Conservation (phyloP, 2,797 vertebrate species). For the Oreonectes daqikongensis region DNA sequence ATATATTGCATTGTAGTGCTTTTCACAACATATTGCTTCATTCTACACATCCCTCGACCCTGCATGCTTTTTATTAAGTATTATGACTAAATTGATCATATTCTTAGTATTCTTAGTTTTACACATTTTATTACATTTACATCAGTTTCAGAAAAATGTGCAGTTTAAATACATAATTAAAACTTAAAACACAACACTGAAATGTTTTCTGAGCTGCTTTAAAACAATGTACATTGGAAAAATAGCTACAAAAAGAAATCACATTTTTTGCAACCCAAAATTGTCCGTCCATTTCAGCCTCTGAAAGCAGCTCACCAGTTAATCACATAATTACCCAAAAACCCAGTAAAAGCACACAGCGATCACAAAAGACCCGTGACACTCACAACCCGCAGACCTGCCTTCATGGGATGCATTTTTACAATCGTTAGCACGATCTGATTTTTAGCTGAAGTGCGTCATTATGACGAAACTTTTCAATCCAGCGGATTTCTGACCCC, state of each 20-base stretch:
- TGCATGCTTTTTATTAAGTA: too few relatives aligned
- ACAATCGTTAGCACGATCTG: conserved; percentile 17
- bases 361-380: conserved; percentile 25
- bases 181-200: too few relatives aligned
- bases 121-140: not conserved
- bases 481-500: conserved; percentile 68
- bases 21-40: too few relatives aligned
- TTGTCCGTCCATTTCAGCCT: not conserved
- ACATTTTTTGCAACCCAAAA: too few relatives aligned
- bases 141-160: too few relatives aligned
- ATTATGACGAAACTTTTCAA: conserved; percentile 36
- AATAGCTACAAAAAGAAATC: not conserved
- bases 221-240: not conserved
- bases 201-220: too few relatives aligned
- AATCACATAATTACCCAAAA: conserved; percentile 47
- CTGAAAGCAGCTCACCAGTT: conserved; percentile 40
- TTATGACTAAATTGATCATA: too few relatives aligned
- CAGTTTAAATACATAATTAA: too few relatives aligned
- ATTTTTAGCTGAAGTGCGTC: conserved; percentile 29
- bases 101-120: not conserved
- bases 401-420: not conserved
- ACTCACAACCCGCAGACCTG: not conserved
- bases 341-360: conserved; percentile 27
- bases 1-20: too few relatives aligned
- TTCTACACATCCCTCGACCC: too few relatives aligned